Evolutionary conservation across 2,797 vertebrate species (phyloP).

Genomic region (Cuculus canorus): DNA sequence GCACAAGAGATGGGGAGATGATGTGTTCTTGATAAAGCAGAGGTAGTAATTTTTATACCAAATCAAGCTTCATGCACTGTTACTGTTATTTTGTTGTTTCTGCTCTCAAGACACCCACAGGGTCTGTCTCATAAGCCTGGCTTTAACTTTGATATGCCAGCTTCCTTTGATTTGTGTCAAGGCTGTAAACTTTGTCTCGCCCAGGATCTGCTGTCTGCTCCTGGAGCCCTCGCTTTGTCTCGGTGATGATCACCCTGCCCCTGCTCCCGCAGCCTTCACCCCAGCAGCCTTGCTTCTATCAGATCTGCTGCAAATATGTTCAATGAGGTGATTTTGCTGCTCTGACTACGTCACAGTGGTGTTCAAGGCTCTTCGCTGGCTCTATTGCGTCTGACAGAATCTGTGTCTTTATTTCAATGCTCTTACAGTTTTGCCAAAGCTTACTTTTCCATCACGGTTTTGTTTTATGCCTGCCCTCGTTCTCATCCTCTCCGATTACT

Average conservation of each 20-base stretch:
- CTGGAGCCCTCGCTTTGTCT: accelerated
- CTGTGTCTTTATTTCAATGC: neutral
- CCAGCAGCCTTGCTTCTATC: neutral
- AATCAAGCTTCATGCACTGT: accelerated
- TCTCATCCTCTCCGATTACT: neutral
- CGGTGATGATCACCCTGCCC: neutral
- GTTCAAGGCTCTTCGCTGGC: neutral
- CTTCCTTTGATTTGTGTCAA: neutral
- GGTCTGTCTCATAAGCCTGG: neutral
- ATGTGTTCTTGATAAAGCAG: neutral
- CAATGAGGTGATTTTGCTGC: neutral
- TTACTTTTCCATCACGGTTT: accelerated
- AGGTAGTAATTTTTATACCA: neutral
- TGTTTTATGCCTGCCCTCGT: neutral
- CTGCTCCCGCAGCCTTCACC: neutral
- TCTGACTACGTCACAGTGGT: neutral
- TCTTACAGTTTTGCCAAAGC: neutral
- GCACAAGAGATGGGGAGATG: neutral
- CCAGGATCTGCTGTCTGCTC: neutral
- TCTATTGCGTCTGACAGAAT: neutral
- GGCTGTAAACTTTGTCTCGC: neutral
- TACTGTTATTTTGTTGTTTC: neutral
- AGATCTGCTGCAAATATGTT: accelerated
- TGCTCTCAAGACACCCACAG: neutral
- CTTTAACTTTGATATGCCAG: neutral